These are phyloP conservation scores for Nemopilema nomurai DNA, from an alignment of 30 jellyfish, hydroid and myxozoan genomes.

Conservation along the genomic window DNA sequence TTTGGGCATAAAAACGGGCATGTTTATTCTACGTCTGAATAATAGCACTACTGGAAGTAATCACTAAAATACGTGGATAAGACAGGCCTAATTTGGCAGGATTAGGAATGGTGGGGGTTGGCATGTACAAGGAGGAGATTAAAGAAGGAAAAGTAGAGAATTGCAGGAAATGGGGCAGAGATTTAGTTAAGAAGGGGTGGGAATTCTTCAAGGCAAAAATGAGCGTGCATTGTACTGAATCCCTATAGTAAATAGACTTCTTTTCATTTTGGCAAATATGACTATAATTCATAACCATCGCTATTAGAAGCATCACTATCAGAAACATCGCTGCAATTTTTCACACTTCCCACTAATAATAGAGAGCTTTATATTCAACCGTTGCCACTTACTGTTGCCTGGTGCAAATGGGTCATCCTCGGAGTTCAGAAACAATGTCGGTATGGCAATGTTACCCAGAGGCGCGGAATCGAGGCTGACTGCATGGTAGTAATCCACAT, in stretches of 20 bases:
- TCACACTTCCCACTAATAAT: too few relatives aligned
- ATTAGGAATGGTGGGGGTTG: too few relatives aligned
- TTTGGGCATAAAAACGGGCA: slow-evolving; percentile 4
- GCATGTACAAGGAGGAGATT: background rate
- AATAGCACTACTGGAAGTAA: background rate
- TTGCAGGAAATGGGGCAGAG: background rate
- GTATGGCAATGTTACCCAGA: slow-evolving; percentile 75
- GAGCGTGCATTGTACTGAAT: too few relatives aligned
- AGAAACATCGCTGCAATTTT: too few relatives aligned
- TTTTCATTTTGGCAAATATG: too few relatives aligned
- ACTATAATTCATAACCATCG: too few relatives aligned
- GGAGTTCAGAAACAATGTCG: slow-evolving; percentile 88
- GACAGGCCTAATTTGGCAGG: too few relatives aligned
- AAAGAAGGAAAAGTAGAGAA: background rate
- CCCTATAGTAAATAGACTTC: too few relatives aligned
- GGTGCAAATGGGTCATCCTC: slow-evolving; percentile 98
- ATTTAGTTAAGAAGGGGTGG: background rate
- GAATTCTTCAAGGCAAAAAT: too few relatives aligned
- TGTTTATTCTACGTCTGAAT: too few relatives aligned
- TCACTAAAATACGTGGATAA: background rate
- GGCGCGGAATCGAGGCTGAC: slow-evolving; percentile 86
- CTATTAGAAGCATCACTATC: too few relatives aligned
- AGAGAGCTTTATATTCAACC: background rate
- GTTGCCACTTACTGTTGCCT: slow-evolving; percentile 66
- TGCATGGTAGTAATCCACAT: slow-evolving; percentile 79